Evolutionary conservation across 2,113 vertebrate species (phyloP).

Genomic region (Melierax canorus): DNA sequence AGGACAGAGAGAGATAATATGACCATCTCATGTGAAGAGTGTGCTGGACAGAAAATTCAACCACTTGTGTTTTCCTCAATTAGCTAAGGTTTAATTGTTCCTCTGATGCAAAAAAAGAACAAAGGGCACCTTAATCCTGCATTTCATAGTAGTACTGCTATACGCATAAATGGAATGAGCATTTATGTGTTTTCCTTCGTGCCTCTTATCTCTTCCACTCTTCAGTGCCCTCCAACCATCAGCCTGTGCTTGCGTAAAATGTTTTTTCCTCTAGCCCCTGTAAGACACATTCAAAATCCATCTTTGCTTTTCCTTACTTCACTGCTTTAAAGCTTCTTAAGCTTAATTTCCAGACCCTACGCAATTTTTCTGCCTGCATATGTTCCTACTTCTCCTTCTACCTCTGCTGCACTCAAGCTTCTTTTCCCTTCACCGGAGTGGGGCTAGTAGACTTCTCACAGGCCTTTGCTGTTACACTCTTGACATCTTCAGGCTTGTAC

Average conservation of each 20-base stretch:
- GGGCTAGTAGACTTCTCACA: not conserved
- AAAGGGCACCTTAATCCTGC: not conserved
- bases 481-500: not conserved
- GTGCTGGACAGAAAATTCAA: not conserved
- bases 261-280: not conserved
- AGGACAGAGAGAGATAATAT: not conserved
- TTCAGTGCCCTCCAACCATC: not conserved
- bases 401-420: not conserved
- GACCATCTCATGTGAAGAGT: not conserved
- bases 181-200: not conserved
- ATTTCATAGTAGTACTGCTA: not conserved
- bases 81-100: not conserved
- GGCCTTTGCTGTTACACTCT: not conserved
- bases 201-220: not conserved
- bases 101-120: not conserved
- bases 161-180: not conserved
- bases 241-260: not conserved
- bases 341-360: not conserved
- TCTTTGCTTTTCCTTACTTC: not conserved
- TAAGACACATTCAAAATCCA: not conserved
- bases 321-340: not conserved
- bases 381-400: not conserved
- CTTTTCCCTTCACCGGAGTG: not conserved
- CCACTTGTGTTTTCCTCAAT: not conserved
- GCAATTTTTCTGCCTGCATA: not conserved